A percentile compares a stretch with the other conserved stretches of the same genome.
Conservation (phyloP, 2,888 invertebrate species). For the Leistus spinibarbis region DNA sequence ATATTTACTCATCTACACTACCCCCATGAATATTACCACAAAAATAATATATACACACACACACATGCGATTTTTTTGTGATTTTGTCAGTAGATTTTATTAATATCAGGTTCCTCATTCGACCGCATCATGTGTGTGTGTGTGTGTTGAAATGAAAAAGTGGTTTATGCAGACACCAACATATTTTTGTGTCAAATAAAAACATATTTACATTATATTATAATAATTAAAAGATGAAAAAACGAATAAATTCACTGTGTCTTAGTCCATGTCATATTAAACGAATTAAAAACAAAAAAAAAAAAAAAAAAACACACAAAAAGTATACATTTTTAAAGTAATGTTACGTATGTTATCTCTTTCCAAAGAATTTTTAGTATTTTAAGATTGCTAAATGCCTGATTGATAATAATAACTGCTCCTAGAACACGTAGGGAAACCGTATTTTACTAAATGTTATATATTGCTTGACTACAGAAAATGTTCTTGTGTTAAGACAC, state of each 20-base stretch:
- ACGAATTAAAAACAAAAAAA: constrained; percentile 55
- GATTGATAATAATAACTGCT: constrained; percentile 52
- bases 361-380: constrained; percentile 59
- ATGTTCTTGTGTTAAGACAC: constrained; percentile 44
- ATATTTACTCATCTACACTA: not conserved
- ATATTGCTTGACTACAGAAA: constrained; percentile 41
- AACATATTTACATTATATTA: constrained; percentile 44
- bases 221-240: constrained; percentile 43
- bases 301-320: constrained; percentile 50
- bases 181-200: constrained; percentile 48
- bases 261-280: constrained; percentile 60
- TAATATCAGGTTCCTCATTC: not conserved
- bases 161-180: constrained; percentile 49
- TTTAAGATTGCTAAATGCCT: constrained; percentile 48
- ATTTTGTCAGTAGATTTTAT: not conserved
- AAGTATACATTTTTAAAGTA: constrained; percentile 58
- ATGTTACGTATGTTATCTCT: constrained; percentile 58
- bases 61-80: not conserved
- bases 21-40: not conserved
- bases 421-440: constrained; percentile 41
- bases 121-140: constrained; percentile 37
- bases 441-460: constrained; percentile 39
- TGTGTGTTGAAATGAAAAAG: constrained; percentile 46
- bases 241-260: constrained; percentile 59
- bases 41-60: constrained; percentile 1